These are phyloP conservation scores for Drosophila conformis DNA, from an alignment of 2,888 invertebrate genomes.

Conservation along the genomic window DNA sequence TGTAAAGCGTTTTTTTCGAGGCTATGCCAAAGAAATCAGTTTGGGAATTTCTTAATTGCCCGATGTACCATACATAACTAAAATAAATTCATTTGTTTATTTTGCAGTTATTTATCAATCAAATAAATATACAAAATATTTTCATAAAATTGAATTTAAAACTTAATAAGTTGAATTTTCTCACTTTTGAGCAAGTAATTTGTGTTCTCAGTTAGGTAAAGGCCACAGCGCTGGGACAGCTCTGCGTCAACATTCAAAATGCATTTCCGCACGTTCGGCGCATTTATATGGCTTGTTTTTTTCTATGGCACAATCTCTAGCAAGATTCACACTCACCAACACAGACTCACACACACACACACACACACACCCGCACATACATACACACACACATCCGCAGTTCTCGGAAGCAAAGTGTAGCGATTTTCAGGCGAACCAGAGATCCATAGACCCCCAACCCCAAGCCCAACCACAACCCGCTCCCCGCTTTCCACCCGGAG, in stretches of 20 bases:
- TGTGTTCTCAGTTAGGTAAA: conserved; percentile 16
- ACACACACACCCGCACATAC: conserved; percentile 32
- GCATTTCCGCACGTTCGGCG: conserved; percentile 77
- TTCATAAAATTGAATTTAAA: not conserved
- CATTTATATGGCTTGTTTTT: conserved; percentile 54
- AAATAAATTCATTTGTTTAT: not conserved
- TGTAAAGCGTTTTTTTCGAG: not conserved
- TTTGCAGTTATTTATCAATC: not conserved
- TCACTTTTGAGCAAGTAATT: not conserved
- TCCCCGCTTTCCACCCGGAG: conserved; percentile 48
- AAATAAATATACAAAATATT: not conserved
- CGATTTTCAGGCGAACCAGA: conserved; percentile 66
- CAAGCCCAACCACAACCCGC: not conserved
- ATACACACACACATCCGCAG: conserved; percentile 72
- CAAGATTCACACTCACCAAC: conserved; percentile 34
- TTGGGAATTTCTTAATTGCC: not conserved
- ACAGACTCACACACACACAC: conserved; percentile 11
- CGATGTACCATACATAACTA: not conserved
- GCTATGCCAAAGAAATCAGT: no score
- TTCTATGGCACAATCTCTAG: conserved; percentile 52
- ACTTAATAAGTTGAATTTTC: not conserved
- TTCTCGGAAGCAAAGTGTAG: conserved; percentile 80
- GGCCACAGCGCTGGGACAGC: conserved; percentile 15
- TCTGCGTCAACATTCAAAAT: conserved; percentile 52
- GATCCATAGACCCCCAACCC: conserved; percentile 19